These are phyloP conservation scores for Drusus annulatus DNA, from an alignment of 1,140 invertebrate species.

Conservation along the genomic window DNA sequence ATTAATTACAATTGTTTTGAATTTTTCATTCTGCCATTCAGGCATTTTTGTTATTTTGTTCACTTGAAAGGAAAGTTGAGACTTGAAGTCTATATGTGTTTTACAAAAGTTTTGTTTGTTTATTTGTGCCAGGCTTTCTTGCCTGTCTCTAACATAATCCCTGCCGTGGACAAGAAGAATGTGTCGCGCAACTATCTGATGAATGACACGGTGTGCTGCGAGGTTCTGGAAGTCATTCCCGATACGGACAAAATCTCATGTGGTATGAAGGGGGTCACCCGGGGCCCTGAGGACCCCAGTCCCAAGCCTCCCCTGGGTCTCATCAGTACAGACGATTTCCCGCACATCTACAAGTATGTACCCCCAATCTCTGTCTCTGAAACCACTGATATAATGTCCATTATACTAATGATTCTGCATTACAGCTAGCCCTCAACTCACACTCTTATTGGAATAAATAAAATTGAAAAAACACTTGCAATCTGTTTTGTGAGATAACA, in stretches of 20 bases:
- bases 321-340: constrained; percentile 88
- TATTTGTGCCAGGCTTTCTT: constrained; percentile 80
- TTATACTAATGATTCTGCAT: constrained; percentile 44
- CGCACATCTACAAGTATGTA: constrained; percentile 89
- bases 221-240: constrained; percentile 88
- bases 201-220: constrained; percentile 90
- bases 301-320: constrained; percentile 84
- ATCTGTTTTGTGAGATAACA: too few species aligned
- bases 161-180: constrained; percentile 86
- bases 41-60: too few species aligned
- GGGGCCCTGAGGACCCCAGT: constrained; percentile 76
- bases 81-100: too few species aligned
- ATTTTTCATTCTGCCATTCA: too few species aligned
- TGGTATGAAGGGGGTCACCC: constrained; percentile 85
- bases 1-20: too few species aligned
- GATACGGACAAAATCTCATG: constrained; percentile 90
- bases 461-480: too few species aligned
- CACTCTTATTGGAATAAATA: too few species aligned
- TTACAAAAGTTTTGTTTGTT: not conserved
- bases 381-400: not conserved
- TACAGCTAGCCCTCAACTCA: constrained; percentile 9
- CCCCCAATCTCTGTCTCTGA: not conserved
- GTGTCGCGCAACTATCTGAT: constrained; percentile 82
- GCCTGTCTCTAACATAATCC: constrained; percentile 79
- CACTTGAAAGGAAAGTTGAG: too few species aligned